Percentiles rank a stretch among this genome's conserved stretches.
These are phyloP conservation scores for Omphaloscelis lunosa DNA, from an alignment of 2,888 invertebrate species.

Conservation along the genomic window DNA sequence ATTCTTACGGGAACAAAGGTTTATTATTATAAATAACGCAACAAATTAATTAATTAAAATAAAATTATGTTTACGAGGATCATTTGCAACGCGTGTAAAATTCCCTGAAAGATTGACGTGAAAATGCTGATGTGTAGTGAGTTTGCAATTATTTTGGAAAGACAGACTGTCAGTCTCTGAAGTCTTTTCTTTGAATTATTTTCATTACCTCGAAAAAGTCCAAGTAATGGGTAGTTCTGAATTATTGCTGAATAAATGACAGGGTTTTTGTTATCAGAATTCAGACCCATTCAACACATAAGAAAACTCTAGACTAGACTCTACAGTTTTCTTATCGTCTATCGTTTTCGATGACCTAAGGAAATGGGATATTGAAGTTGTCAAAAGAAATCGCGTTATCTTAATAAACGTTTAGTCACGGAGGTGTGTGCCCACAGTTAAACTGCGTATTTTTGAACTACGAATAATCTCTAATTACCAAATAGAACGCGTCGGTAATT, in stretches of 20 bases:
- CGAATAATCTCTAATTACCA: conserved; percentile 12
- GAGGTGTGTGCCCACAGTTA: conserved; percentile 22
- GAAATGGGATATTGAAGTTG: neutral
- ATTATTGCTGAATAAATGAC: conserved; percentile 6
- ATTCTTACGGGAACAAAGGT: conserved; percentile 19
- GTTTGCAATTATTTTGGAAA: neutral
- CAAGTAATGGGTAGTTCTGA: neutral
- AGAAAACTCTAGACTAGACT: neutral
- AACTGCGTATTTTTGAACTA: neutral
- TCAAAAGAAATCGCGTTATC: conserved; percentile 11
- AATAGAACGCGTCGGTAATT: conserved; percentile 6
- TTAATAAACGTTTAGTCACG: conserved; percentile 31
- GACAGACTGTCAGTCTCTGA: neutral
- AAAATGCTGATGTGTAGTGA: conserved; percentile 25
- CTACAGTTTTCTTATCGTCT: neutral
- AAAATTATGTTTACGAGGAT: neutral
- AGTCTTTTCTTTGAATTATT: conserved; percentile 1
- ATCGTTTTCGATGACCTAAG: neutral
- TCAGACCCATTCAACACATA: neutral
- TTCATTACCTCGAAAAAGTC: neutral
- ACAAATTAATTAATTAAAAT: neutral
- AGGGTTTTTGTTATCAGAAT: neutral
- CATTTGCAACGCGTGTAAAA: neutral
- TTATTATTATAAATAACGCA: conserved; percentile 15
- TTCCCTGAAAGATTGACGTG: conserved; percentile 26